Base-by-base conservation (phyloP, 2,888 invertebrate species). In the Dynastes hyllus region DNA sequence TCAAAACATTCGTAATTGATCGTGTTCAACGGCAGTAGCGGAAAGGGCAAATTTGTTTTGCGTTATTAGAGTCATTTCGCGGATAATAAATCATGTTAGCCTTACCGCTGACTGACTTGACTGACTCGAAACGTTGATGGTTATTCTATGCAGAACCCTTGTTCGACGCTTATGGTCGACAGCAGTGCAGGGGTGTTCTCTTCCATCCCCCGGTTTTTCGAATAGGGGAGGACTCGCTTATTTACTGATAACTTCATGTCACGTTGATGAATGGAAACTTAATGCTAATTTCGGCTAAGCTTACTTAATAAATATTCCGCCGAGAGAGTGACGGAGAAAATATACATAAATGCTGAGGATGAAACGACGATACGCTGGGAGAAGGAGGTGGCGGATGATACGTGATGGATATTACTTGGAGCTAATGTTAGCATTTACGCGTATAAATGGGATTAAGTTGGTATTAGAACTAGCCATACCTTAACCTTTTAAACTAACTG, bases 161-260 rank as follows among this genome's bases (percentile, higher is more conserved):
- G 45, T 45, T 45, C 45, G 45, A 45, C 45, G 45, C 45, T 45
- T 11, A 45, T 45, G 45, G 9, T 45, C 45, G 45, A 11, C 45
- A 8, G 45, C 45, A 37, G 5, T 37, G 29, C 50, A 80, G 81
- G 82, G 80, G 80, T 81, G 83, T 81, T 80, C 45, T 8, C 45
- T 45, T 45, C 45, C 45, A 45, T 37, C 32, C 75, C 76, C 70
- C 63, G 66, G 70, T 61, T 78, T 81, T 81, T 82, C 45, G 45
- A 45, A 82, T 81, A 83, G 86, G 86, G 86, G 86, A 85, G 86
- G 86, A 84, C 85, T 83, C 85, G 86, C 86, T 87, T 87, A 88
- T 88, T 88, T 87, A 86, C 88, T 88, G 89, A 89, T 89, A 89
- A 88, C 87, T 88, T 86, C 86, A 86, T 86, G 88, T 88, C 88